phyloP scores from a whole-genome alignment of 2,888 invertebrate genomes.

The Tinea pellionella region DNA sequence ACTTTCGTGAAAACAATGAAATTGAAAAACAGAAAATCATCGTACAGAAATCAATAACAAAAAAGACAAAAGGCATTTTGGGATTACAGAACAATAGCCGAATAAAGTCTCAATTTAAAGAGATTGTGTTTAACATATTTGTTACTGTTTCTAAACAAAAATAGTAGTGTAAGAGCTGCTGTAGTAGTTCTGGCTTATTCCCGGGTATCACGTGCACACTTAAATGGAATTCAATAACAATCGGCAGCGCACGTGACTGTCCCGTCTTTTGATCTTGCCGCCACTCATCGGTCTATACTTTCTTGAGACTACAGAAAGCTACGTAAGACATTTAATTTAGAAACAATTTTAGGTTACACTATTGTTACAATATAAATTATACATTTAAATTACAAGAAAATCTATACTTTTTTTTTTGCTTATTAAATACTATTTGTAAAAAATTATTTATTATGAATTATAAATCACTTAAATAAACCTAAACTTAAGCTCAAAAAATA shows the following conservation, averaged over 20 bases:
- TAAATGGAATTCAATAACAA: constrained; percentile 67
- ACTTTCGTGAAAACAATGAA: too few relatives aligned
- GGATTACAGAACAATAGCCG: not conserved
- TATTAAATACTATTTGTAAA: too few relatives aligned
- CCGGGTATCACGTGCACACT: constrained; percentile 56
- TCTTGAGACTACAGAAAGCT: not conserved
- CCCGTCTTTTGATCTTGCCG: constrained; percentile 35
- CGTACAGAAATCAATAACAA: too few relatives aligned
- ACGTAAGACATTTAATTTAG: not conserved
- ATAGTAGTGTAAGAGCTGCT: not conserved
- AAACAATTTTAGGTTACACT: not conserved
- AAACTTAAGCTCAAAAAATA: too few relatives aligned
- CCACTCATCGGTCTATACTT: constrained; percentile 10
- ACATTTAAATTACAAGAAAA: too few relatives aligned
- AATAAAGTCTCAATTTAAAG: not conserved
- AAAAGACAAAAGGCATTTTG: not conserved
- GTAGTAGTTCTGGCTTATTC: not conserved
- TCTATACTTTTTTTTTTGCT: too few relatives aligned
- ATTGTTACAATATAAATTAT: too few relatives aligned
- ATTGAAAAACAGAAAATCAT: too few relatives aligned
- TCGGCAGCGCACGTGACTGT: constrained; percentile 47
- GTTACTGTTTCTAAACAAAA: not conserved
- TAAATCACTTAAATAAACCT: too few relatives aligned
- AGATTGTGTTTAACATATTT: not conserved
- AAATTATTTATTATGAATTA: too few relatives aligned